These are phyloP conservation scores for Meles meles DNA, from an alignment of 2,113 vertebrate genomes.

Conservation along the genomic window DNA sequence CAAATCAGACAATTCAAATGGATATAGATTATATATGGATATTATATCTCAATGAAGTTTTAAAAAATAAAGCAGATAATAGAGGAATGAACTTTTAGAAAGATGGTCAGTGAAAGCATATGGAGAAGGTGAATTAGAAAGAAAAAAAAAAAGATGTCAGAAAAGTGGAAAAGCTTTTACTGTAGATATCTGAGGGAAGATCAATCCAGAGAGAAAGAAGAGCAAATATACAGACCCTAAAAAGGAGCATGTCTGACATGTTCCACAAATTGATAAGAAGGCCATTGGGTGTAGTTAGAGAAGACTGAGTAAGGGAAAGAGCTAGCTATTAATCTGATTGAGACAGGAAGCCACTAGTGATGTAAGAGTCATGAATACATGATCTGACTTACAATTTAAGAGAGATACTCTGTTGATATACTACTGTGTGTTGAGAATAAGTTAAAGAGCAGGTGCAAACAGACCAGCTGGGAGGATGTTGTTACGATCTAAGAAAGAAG, in stretches of 20 bases:
- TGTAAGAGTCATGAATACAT: not conserved
- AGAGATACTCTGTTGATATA: not conserved
- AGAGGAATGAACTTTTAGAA: not conserved
- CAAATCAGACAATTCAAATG: not conserved
- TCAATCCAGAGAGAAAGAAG: not conserved
- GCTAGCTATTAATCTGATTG: not conserved
- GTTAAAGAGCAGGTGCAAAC: not conserved
- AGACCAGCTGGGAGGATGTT: not conserved
- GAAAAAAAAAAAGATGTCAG: not conserved
- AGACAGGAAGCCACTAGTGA: not conserved
- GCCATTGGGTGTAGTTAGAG: not conserved
- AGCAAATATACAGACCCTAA: not conserved
- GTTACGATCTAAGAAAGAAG: not conserved
- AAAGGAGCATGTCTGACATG: not conserved
- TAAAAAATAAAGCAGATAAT: not conserved
- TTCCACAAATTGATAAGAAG: not conserved
- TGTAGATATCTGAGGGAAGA: not conserved
- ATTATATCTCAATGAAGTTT: not conserved
- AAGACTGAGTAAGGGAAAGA: not conserved
- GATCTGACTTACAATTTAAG: not conserved
- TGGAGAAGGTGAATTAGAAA: not conserved
- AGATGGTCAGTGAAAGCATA: not conserved
- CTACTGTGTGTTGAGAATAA: not conserved
- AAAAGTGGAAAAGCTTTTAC: not conserved
- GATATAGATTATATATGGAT: not conserved